Evolutionary conservation across 2,888 invertebrate genomes (phyloP).

Genomic region (Rotaria macrura): DNA sequence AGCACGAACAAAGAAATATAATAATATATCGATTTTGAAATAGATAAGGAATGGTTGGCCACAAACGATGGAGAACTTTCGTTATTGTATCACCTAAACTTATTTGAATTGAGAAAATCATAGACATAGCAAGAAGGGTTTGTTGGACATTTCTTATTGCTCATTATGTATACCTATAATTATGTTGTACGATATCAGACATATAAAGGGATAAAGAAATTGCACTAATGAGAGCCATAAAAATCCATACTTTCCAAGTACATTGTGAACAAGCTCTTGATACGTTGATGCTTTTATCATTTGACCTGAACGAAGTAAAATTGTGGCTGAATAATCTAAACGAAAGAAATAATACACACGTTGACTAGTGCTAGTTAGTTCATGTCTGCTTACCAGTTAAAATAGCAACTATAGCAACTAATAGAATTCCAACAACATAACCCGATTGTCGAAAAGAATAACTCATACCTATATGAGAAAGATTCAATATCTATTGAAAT

Average conservation of each 20-base stretch:
- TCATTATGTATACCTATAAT: not conserved
- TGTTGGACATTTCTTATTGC: no score
- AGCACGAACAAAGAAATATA: slow-evolving; percentile 62
- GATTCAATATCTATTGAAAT: not conserved
- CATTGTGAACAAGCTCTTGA: slow-evolving; percentile 53
- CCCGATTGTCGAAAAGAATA: slow-evolving; percentile 70
- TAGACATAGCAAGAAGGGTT: no score
- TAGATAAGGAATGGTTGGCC: slow-evolving; percentile 45
- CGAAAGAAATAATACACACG: not conserved
- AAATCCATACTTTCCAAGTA: slow-evolving; percentile 53
- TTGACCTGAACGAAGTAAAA: slow-evolving; percentile 67
- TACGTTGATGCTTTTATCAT: slow-evolving; percentile 68
- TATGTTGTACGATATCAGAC: slow-evolving; percentile 51
- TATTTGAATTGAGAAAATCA: not conserved
- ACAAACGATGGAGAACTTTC: slow-evolving; percentile 64
- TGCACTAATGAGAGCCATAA: slow-evolving; percentile 65
- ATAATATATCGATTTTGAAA: slow-evolving; percentile 61
- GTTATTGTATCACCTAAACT: slow-evolving; percentile 65
- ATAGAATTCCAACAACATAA: slow-evolving; percentile 63
- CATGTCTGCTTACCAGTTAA: slow-evolving; percentile 54
- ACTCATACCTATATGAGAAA: slow-evolving; percentile 42
- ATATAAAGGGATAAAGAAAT: slow-evolving; percentile 71
- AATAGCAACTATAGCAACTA: slow-evolving; percentile 61
- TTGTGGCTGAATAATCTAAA: slow-evolving; percentile 64
- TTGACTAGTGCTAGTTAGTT: not conserved